Conservation (phyloP, 2,888 invertebrate species). For the Drosophila testacea region DNA sequence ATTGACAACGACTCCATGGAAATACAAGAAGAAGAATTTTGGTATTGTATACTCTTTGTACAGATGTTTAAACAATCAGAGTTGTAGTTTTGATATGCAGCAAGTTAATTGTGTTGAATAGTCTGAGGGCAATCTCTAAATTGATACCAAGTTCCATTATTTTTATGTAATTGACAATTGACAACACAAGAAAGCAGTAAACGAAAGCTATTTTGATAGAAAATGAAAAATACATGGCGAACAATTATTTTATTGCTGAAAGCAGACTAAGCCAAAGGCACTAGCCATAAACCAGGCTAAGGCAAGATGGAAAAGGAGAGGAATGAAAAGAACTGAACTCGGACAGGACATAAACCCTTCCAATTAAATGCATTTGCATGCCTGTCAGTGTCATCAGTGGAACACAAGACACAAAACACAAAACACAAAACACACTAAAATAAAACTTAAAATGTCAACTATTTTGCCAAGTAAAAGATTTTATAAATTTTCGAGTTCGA, state of each 20-base stretch:
- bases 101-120: slow-evolving; percentile 10
- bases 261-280: slow-evolving; percentile 33
- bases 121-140: slow-evolving; percentile 22
- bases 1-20: slow-evolving; percentile 30
- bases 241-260: slow-evolving; percentile 43
- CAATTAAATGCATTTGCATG: slow-evolving; percentile 77
- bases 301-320: neutral
- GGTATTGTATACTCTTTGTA: neutral
- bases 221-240: slow-evolving; percentile 44
- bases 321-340: neutral
- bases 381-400: slow-evolving; percentile 73
- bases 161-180: slow-evolving; percentile 53
- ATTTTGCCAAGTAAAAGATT: slow-evolving; percentile 52
- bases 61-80: slow-evolving; percentile 8
- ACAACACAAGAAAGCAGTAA: slow-evolving; percentile 35
- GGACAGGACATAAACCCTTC: slow-evolving; percentile 44
- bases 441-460: slow-evolving; percentile 74
- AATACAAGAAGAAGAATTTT: neutral
- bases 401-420: slow-evolving; percentile 25
- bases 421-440: slow-evolving; percentile 41
- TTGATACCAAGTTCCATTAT: slow-evolving; percentile 31
- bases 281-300: slow-evolving; percentile 14
- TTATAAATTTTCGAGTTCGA: slow-evolving; percentile 35
- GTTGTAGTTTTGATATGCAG: slow-evolving; percentile 2
- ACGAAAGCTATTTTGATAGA: slow-evolving; percentile 31